Evolutionary conservation across 2,797 vertebrate species (phyloP).

Genomic region (Simalia tracyae): DNA sequence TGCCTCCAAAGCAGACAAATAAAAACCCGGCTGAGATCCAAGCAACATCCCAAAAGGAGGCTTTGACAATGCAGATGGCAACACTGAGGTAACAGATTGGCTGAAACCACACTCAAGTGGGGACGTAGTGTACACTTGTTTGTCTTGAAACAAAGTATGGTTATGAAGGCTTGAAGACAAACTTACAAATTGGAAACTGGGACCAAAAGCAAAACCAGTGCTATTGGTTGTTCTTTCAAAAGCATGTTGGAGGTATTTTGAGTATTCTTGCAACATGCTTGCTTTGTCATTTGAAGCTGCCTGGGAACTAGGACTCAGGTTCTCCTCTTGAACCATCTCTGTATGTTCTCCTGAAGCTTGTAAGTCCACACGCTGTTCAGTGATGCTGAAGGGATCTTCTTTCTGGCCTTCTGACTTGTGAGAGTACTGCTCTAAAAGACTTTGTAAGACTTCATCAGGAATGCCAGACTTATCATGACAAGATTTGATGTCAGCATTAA

Average conservation of each 20-base stretch:
- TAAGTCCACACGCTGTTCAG: constrained; percentile 92
- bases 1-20: constrained; percentile 88
- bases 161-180: constrained; percentile 88
- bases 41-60: constrained; percentile 96
- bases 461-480: constrained; percentile 96
- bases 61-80: constrained; percentile 91
- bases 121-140: constrained; percentile 91
- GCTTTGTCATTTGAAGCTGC: constrained; percentile 88
- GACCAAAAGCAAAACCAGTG: constrained; percentile 87
- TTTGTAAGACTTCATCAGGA: constrained; percentile 97
- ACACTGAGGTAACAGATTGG: constrained; percentile 90
- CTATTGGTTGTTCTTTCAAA: constrained; percentile 97
- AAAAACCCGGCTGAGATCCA: constrained; percentile 90
- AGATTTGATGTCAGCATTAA: constrained; percentile 87
- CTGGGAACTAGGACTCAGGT: constrained; percentile 84
- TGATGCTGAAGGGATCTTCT: constrained; percentile 91
- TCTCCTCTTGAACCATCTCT: constrained; percentile 86
- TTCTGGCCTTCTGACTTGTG: constrained; percentile 92
- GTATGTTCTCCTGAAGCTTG: constrained; percentile 85
- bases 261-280: constrained; percentile 95
- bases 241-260: constrained; percentile 97
- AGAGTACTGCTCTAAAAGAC: constrained; percentile 96
- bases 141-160: constrained; percentile 91
- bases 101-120: constrained; percentile 93
- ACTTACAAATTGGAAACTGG: constrained; percentile 88